phyloP scores from a whole-genome alignment of 2,113 vertebrate genomes.

The Talpa occidentalis region DNA sequence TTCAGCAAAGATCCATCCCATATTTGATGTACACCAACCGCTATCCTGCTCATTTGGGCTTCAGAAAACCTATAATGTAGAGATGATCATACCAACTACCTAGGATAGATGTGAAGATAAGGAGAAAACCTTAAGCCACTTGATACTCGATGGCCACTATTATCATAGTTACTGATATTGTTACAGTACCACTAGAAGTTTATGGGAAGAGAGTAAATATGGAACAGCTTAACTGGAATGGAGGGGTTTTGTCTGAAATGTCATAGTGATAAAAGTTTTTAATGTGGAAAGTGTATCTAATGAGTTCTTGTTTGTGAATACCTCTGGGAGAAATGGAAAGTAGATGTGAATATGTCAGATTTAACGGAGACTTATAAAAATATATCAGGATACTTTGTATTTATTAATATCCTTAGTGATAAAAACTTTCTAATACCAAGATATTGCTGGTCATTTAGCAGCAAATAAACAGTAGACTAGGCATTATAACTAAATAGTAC shows the following conservation, averaged over 20 bases:
- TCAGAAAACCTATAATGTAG: neutral
- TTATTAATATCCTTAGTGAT: slow-evolving; percentile 43
- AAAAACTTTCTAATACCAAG: neutral
- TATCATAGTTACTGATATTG: neutral
- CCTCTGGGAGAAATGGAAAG: slow-evolving; percentile 29
- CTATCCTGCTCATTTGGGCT: slow-evolving; percentile 16
- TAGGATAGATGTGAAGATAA: neutral
- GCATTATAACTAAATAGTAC: neutral
- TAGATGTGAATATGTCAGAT: slow-evolving; percentile 23
- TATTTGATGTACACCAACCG: neutral
- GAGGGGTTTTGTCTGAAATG: neutral
- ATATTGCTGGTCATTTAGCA: slow-evolving; percentile 8
- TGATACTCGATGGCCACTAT: neutral
- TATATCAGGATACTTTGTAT: slow-evolving; percentile 26
- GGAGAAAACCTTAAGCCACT: slow-evolving; percentile 33
- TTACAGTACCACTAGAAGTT: slow-evolving; percentile 47
- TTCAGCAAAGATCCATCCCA: neutral
- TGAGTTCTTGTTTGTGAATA: slow-evolving; percentile 62
- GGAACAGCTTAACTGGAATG: slow-evolving; percentile 30
- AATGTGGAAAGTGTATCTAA: slow-evolving; percentile 36
- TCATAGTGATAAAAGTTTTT: neutral
- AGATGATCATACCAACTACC: neutral
- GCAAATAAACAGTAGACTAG: neutral
- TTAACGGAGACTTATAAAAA: slow-evolving; percentile 61
- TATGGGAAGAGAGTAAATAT: slow-evolving; percentile 49